Conservation (phyloP, 2,113 vertebrate genomes). For the Andinoacara biseriatus region DNA sequence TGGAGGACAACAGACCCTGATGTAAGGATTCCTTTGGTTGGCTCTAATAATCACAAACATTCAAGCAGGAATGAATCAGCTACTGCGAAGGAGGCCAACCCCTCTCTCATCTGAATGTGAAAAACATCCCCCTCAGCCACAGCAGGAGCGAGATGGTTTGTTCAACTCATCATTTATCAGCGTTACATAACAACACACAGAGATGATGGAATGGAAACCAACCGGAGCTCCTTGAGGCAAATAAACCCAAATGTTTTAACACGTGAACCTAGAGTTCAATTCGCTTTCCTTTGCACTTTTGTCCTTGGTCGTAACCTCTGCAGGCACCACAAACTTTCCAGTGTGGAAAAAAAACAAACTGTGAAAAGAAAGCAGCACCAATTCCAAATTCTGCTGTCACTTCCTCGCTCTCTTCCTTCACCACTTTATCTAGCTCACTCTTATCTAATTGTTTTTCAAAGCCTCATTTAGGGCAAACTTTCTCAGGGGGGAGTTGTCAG, state of each 20-base stretch:
- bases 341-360: not conserved
- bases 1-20: not conserved
- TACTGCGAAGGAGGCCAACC: not conserved
- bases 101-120: conserved; percentile 1
- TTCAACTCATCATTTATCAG: not conserved
- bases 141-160: not conserved
- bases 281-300: not conserved
- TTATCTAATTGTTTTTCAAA: not conserved
- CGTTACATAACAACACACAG: not conserved
- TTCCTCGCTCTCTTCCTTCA: not conserved
- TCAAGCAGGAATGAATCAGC: not conserved
- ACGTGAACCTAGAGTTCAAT: not conserved
- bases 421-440: not conserved
- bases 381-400: not conserved
- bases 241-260: not conserved
- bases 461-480: not conserved
- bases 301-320: not conserved
- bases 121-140: not conserved
- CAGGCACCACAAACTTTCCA: not conserved
- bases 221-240: not conserved
- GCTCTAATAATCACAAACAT: not conserved
- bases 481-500: not conserved
- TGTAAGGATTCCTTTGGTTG: not conserved
- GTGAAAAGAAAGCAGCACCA: not conserved
- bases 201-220: conserved; percentile 4